Evolutionary conservation across 2,888 invertebrate genomes (phyloP), one percentile per base, ranked within the genome.

Genomic region (Xestia ashworthii): DNA sequence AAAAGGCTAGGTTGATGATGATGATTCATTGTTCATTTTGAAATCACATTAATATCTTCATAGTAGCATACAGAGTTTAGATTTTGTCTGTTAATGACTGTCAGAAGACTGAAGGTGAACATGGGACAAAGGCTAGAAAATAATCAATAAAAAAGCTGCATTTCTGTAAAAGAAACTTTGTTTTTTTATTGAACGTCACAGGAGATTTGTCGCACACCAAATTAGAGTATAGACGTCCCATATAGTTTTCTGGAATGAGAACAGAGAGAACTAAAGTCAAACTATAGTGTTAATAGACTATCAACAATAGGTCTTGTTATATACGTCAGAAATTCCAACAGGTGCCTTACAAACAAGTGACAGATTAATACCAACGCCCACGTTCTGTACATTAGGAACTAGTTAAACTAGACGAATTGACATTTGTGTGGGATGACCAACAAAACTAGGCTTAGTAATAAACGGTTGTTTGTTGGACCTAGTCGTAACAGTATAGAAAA

Each of bases 361-460:
- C 74, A 85, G 71, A 70, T 76, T 67, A 60, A 71, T 76, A 71
- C n/a, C 55, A 76, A 62, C 83, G 77, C 83, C 83, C 85, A 83
- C 85, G n/a, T 44, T 41, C 69, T 46, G 58, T 19, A 16, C 14
- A 55, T 58, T 48, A 62, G 5, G 9, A 80, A 70, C 76, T 50
- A 22, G 85, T 74, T 68, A 41, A 16, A 75, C 71, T 11, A 60
- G 71, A n/a, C 12, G 0, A 32, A 9, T 41, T 76, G 38, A 46
- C n/a, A 66, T 38, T 38, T 64, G 83, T 76, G 83, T 83, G 77
- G 83, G 83, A 76, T 66, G 82, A 19, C n/a, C 50, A 70, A 44
- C 72, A 32, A 32, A 58, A 12, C 62, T 41, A 64, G 72, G 46
- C 12, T 66, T 48, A 22, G 1, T 58, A 12, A 53, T 50, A 60